Percentiles rank a stretch among this genome's conserved stretches.
phyloP scores from a whole-genome alignment of 37 sponge, comb jelly and placozoan species.

The Mnemiopsis leidyi region DNA sequence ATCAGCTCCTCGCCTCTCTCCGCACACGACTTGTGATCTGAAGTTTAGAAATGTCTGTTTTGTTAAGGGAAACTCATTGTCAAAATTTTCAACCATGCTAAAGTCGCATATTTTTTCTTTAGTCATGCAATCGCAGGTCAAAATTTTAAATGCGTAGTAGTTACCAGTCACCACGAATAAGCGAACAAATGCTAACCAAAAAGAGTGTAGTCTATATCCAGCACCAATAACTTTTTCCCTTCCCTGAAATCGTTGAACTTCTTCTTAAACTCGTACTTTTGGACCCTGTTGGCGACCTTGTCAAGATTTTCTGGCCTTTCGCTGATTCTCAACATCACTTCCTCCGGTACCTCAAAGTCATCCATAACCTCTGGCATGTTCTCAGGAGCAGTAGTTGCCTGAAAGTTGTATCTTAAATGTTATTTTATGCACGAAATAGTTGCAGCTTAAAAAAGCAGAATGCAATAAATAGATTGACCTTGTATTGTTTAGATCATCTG shows the following conservation, averaged over 20 bases:
- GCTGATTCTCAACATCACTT: slow-evolving; percentile 52
- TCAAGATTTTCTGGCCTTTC: slow-evolving; percentile 35
- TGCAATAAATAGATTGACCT: no score
- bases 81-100: no score
- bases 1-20: slow-evolving; percentile 66
- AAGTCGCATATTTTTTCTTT: no score
- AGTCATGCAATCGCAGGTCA: background rate
- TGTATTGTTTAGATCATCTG: no score
- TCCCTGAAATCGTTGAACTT: slow-evolving; percentile 60
- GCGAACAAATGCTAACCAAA: slow-evolving; percentile 30
- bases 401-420: background rate
- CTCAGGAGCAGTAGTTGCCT: slow-evolving; percentile 43
- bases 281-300: slow-evolving; percentile 22
- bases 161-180: background rate
- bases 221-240: slow-evolving; percentile 68
- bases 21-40: slow-evolving; percentile 67
- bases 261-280: slow-evolving; percentile 64
- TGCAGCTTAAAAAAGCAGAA: no score
- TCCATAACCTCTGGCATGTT: slow-evolving; percentile 66
- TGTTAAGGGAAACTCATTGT: no score
- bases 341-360: slow-evolving; percentile 65
- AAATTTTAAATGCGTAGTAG: background rate
- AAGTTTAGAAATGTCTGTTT: background rate
- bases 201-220: slow-evolving; percentile 68
- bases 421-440: no score